phyloP scores from a whole-genome alignment of 1,140 invertebrate species.

The Heliothis virescens region DNA sequence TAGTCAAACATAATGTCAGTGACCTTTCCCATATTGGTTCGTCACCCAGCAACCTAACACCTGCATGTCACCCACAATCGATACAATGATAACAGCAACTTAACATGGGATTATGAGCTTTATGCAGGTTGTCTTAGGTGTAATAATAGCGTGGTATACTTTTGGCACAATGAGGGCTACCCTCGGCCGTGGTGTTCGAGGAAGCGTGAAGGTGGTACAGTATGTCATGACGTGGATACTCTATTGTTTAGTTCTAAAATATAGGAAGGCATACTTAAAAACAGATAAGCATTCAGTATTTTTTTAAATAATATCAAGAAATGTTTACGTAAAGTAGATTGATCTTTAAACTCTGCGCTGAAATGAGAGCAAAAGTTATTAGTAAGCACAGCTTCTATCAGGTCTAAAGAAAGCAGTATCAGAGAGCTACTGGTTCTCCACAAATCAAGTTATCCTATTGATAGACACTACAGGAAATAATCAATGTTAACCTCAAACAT shows the following conservation, averaged over 20 bases:
- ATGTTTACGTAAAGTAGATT: too few species aligned
- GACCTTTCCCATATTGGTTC: slow-evolving; percentile 47
- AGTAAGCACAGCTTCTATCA: too few species aligned
- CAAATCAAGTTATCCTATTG: too few species aligned
- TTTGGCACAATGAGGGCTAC: slow-evolving; percentile 32
- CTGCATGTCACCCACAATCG: slow-evolving; percentile 53
- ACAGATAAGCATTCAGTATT: not conserved
- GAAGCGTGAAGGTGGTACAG: slow-evolving; percentile 61
- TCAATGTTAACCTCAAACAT: too few species aligned
- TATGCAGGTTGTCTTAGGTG: not conserved
- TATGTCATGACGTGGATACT: slow-evolving; percentile 25
- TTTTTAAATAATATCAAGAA: not conserved
- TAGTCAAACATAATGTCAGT: slow-evolving; percentile 31
- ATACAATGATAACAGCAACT: slow-evolving; percentile 56
- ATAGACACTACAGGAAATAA: too few species aligned
- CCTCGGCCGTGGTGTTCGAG: slow-evolving; percentile 41
- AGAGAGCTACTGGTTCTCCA: too few species aligned
- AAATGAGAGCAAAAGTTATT: too few species aligned
- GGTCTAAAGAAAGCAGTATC: too few species aligned
- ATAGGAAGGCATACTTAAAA: too few species aligned
- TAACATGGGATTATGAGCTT: not conserved
- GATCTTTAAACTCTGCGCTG: too few species aligned
- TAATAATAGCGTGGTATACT: not conserved
- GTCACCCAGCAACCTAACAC: slow-evolving; percentile 50
- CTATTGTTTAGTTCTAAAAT: not conserved